phyloP scores from a whole-genome alignment of 2,113 vertebrate species.

The Jaculus jaculus region DNA sequence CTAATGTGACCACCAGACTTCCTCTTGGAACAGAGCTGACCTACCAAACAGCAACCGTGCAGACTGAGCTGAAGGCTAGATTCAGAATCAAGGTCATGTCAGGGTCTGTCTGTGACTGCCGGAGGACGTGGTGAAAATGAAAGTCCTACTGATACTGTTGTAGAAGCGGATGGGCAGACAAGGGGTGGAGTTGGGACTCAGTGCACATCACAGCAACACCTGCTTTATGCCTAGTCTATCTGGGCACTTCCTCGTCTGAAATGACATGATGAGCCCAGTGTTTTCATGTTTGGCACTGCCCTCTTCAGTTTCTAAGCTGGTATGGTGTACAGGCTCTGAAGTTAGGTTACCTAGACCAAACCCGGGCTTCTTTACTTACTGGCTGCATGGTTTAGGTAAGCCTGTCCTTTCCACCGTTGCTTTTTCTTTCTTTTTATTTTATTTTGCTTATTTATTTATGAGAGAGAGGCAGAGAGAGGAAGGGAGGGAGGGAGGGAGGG shows the following conservation, averaged over 20 bases:
- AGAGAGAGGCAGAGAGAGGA: no score
- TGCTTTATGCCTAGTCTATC: not conserved
- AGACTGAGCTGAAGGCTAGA: not conserved
- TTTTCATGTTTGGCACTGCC: not conserved
- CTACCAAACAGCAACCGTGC: not conserved
- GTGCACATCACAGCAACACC: not conserved
- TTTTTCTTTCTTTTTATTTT: not conserved
- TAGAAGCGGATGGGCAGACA: not conserved
- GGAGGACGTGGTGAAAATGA: not conserved
- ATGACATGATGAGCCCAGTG: not conserved
- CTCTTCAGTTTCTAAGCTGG: not conserved
- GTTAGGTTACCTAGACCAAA: not conserved
- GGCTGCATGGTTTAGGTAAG: not conserved
- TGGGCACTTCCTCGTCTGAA: not conserved
- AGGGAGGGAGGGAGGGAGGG: no score
- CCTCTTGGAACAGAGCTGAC: slow-evolving; percentile 18
- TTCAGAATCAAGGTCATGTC: slow-evolving; percentile 43
- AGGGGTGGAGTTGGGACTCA: not conserved
- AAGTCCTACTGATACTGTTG: not conserved
- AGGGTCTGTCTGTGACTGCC: not conserved
- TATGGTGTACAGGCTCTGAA: not conserved
- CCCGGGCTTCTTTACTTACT: not conserved
- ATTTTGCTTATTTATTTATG: no score
- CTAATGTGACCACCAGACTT: slow-evolving; percentile 48
- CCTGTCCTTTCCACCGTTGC: not conserved